Evolutionary conservation across 2,113 vertebrate species (phyloP).

Genomic region (Pelecanoides urinatrix): DNA sequence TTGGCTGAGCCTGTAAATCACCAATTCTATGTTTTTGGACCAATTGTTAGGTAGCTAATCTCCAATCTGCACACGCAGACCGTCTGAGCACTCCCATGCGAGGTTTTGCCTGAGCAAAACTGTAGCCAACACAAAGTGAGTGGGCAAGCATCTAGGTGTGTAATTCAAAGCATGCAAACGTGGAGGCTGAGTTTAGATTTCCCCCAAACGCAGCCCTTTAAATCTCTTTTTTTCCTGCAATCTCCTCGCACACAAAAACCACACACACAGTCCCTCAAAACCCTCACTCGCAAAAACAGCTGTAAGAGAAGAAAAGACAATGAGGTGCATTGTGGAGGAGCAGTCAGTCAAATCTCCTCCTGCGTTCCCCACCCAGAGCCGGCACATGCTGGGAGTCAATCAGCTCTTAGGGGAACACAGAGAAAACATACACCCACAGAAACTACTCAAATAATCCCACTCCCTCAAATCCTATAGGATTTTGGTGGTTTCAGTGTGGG

Average conservation of each 20-base stretch:
- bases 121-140: conserved; percentile 20
- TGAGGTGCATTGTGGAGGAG: conserved; percentile 37
- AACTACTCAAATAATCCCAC: background rate
- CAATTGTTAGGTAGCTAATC: conserved; percentile 46
- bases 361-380: background rate
- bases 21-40: background rate
- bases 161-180: background rate
- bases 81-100: background rate
- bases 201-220: background rate
- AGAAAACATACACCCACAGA: background rate
- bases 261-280: background rate
- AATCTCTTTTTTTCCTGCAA: background rate
- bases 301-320: conserved; percentile 40
- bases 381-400: conserved; percentile 25
- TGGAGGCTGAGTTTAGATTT: conserved; percentile 27
- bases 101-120: background rate
- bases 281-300: conserved; percentile 9
- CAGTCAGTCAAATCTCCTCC: conserved; percentile 1
- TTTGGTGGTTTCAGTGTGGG: background rate
- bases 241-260: background rate
- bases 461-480: background rate
- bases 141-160: conserved; percentile 22
- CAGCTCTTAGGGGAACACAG: background rate
- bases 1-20: conserved; percentile 1
- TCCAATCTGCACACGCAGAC: conserved; percentile 2